These are phyloP conservation scores for Microhierax caerulescens DNA, from an alignment of 2,797 vertebrate genomes.

Conservation along the genomic window DNA sequence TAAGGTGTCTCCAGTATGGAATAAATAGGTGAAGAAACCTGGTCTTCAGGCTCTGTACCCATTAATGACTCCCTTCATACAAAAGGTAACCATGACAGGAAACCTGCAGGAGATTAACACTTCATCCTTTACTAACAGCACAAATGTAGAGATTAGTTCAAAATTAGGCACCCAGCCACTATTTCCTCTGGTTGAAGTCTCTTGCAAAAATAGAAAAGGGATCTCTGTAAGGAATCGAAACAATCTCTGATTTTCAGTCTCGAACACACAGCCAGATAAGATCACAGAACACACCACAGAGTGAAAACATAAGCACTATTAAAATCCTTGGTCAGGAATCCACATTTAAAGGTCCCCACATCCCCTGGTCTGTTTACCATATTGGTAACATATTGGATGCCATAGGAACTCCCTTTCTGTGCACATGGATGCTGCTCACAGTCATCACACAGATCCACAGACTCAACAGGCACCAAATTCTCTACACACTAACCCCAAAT, in stretches of 20 bases:
- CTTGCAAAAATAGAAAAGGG: not conserved
- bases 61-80: not conserved
- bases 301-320: not conserved
- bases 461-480: not conserved
- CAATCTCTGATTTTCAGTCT: not conserved
- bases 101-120: not conserved
- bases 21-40: not conserved
- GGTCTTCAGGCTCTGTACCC: not conserved
- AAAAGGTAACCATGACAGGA: not conserved
- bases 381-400: not conserved
- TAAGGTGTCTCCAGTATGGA: not conserved
- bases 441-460: not conserved
- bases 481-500: not conserved
- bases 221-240: not conserved
- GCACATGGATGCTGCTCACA: not conserved
- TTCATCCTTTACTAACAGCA: not conserved
- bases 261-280: constrained; percentile 36
- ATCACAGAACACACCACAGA: not conserved
- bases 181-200: not conserved
- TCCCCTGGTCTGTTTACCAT: constrained; percentile 3
- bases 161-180: not conserved
- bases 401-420: not conserved
- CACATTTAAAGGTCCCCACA: not conserved
- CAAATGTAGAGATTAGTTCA: not conserved
- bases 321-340: constrained; percentile 11